Conservation (phyloP, 1,140 invertebrate species). For the Pollicipes pollicipes region DNA sequence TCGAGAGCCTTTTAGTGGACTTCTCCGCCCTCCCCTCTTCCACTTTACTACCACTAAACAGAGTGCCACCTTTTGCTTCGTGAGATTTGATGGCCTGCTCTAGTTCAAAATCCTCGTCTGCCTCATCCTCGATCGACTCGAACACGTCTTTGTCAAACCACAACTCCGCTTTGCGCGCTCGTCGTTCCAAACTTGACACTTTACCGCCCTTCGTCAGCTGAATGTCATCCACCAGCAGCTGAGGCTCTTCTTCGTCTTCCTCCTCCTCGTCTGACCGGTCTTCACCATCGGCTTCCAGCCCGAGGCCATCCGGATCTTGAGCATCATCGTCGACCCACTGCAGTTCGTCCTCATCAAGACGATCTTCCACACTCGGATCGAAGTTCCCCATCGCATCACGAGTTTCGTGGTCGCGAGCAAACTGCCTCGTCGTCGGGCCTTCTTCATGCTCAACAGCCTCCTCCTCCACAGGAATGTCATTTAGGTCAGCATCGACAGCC, state of each 20-base stretch:
- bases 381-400: background rate
- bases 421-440: background rate
- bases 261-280: background rate
- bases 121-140: slow-evolving; percentile 56
- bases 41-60: slow-evolving; percentile 1
- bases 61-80: slow-evolving; percentile 7
- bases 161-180: background rate
- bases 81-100: slow-evolving; percentile 23
- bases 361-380: background rate
- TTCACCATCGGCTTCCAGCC: background rate
- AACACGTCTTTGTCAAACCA: slow-evolving; percentile 44
- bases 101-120: slow-evolving; percentile 70
- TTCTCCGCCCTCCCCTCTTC: slow-evolving; percentile 13
- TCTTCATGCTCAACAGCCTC: background rate
- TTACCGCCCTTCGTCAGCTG: background rate
- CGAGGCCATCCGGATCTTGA: background rate
- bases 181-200: background rate
- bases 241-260: background rate
- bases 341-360: background rate
- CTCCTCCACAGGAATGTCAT: background rate
- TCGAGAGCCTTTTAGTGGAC: slow-evolving; percentile 7
- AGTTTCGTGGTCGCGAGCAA: background rate
- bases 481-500: background rate
- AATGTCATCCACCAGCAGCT: slow-evolving; percentile 4
- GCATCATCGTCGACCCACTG: background rate